Evolutionary conservation across 2,113 vertebrate species (phyloP).

Genomic region (Podarcis raffonei): DNA sequence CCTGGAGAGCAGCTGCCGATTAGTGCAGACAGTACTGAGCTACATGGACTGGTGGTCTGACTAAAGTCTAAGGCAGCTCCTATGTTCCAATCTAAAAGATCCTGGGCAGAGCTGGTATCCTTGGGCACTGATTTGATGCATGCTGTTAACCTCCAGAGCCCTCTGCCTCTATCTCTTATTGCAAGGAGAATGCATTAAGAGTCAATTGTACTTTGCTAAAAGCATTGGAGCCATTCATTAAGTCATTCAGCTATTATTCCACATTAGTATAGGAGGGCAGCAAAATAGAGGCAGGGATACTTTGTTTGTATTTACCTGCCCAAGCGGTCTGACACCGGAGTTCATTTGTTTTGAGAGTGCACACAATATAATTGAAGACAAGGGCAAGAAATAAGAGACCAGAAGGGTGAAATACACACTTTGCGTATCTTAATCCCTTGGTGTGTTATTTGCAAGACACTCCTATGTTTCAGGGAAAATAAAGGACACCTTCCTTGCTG

Average conservation of each 20-base stretch:
- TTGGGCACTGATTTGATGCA: not conserved
- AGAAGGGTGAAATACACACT: not conserved
- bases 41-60: too few species aligned
- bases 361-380: not conserved
- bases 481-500: not conserved
- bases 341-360: not conserved
- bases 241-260: fast-evolving
- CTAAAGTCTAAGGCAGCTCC: too few species aligned
- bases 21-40: too few species aligned
- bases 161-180: not conserved
- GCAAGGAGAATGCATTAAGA: not conserved
- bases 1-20: too few species aligned
- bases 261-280: not conserved
- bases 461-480: not conserved
- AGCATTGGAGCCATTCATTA: not conserved
- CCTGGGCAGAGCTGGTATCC: not conserved
- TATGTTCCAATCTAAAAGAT: not conserved
- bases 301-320: not conserved
- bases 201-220: not conserved
- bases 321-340: not conserved
- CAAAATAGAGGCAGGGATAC: not conserved
- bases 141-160: not conserved
- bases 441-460: not conserved
- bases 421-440: not conserved
- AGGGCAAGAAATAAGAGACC: not conserved